phyloP scores from a whole-genome alignment of 2,113 vertebrate species.

The Neodon shergylaensis region DNA sequence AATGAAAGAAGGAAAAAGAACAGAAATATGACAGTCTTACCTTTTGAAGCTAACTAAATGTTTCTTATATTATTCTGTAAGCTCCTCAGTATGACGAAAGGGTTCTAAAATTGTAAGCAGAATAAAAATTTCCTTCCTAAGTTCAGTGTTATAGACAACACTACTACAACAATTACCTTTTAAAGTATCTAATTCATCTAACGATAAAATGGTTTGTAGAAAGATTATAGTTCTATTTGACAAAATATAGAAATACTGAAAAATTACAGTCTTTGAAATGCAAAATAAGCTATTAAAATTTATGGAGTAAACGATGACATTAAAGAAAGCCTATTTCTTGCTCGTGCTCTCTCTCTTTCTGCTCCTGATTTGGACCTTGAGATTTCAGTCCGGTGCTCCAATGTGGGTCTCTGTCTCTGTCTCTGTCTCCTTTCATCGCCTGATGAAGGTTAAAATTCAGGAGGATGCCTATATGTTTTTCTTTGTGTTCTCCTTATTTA shows the following conservation, averaged over 20 bases:
- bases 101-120: background rate
- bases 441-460: too few relatives aligned
- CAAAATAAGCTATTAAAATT: conserved; percentile 50
- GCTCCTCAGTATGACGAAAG: background rate
- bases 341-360: too few relatives aligned
- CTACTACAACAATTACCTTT: background rate
- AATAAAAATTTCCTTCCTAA: background rate
- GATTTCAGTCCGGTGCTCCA: too few relatives aligned
- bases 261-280: conserved; percentile 6
- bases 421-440: too few relatives aligned
- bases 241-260: conserved; percentile 12
- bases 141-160: background rate
- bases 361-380: too few relatives aligned
- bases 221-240: background rate
- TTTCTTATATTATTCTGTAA: background rate
- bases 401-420: too few relatives aligned
- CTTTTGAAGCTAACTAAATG: background rate
- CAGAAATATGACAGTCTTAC: background rate
- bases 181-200: background rate
- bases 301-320: background rate
- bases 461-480: too few relatives aligned
- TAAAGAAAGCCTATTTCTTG: background rate
- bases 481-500: too few relatives aligned
- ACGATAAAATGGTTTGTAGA: background rate
- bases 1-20: background rate